Percentiles rank a stretch among this genome's conserved stretches.
phyloP scores from a whole-genome alignment of 2,888 invertebrate genomes.

The Caenorhabditis sulstoni region DNA sequence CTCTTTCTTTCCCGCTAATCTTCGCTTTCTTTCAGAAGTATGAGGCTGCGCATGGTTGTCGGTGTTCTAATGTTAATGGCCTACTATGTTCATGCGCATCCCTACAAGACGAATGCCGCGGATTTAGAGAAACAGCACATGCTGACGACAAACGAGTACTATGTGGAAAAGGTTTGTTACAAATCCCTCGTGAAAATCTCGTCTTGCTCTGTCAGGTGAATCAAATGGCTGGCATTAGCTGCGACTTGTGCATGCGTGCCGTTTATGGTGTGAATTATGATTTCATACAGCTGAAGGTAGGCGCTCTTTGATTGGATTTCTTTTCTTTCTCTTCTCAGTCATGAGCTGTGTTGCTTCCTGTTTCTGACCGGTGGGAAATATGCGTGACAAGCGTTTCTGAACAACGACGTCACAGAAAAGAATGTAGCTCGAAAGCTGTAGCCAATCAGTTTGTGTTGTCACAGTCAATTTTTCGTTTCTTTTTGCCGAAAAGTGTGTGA shows the following conservation, averaged over 20 bases:
- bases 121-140: slow-evolving; percentile 41
- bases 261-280: slow-evolving; percentile 73
- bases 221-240: slow-evolving; percentile 68
- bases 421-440: background rate
- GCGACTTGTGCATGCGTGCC: slow-evolving; percentile 71
- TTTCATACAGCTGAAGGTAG: slow-evolving; percentile 69
- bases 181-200: slow-evolving; percentile 6
- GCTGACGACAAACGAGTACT: slow-evolving; percentile 53
- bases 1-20: background rate
- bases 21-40: background rate
- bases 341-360: slow-evolving; percentile 22
- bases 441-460: background rate
- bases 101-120: slow-evolving; percentile 17
- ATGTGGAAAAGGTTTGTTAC: slow-evolving; percentile 48
- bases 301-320: slow-evolving; percentile 47
- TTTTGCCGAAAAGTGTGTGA: slow-evolving; percentile 26
- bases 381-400: background rate
- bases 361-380: slow-evolving; percentile 9
- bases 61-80: slow-evolving; percentile 32
- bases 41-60: slow-evolving; percentile 17
- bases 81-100: slow-evolving; percentile 17
- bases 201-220: slow-evolving; percentile 59
- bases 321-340: background rate
- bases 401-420: slow-evolving; percentile 30
- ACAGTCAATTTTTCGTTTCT: slow-evolving; percentile 16